Evolutionary conservation across 2,113 vertebrate species (phyloP).

Genomic region (Trachemys scripta): DNA sequence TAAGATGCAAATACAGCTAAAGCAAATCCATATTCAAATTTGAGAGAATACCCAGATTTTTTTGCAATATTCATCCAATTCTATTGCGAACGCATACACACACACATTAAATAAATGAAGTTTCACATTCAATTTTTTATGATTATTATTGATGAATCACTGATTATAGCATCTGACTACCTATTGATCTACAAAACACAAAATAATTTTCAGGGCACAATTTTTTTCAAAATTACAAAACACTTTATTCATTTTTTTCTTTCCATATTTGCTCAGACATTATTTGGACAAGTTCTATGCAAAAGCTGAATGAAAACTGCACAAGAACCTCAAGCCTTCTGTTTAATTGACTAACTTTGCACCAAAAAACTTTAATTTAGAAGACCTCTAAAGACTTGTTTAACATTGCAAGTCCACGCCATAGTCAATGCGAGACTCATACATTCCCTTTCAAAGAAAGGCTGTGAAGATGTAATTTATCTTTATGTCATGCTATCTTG

Average conservation of each 20-base stretch:
- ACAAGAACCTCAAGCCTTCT: neutral
- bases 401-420: fast-evolving
- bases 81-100: neutral
- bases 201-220: neutral
- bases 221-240: neutral
- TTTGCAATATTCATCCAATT: neutral
- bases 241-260: neutral
- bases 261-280: neutral
- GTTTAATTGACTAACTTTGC: neutral
- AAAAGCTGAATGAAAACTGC: neutral
- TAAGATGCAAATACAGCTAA: neutral
- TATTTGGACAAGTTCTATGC: neutral
- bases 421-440: neutral
- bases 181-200: neutral
- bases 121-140: no score
- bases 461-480: neutral
- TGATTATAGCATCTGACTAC: neutral
- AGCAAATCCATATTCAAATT: neutral
- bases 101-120: no score
- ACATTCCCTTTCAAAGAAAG: neutral
- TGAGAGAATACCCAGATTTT: neutral
- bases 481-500: neutral
- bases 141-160: neutral
- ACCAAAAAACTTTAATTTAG: neutral
- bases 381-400: neutral